Evolutionary conservation across 2,888 invertebrate genomes (phyloP).

Genomic region (Ecliptopera silaceata): DNA sequence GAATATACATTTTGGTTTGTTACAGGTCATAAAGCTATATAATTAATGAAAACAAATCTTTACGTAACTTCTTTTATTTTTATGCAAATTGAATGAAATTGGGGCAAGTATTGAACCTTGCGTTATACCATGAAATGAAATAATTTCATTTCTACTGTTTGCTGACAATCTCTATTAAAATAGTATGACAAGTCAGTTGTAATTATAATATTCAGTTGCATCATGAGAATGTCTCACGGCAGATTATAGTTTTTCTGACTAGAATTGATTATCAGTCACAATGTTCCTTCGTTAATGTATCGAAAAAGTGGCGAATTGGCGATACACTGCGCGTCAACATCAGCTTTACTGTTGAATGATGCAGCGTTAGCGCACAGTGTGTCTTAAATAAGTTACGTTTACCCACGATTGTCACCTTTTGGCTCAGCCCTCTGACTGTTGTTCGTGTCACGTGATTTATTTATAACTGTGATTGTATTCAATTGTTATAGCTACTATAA

Average conservation of each 20-base stretch:
- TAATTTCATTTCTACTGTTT: not conserved
- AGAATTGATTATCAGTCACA: constrained; percentile 13
- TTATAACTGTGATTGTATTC: constrained; percentile 21
- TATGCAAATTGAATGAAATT: not conserved
- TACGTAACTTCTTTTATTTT: not conserved
- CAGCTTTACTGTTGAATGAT: no score
- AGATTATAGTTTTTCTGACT: constrained; percentile 1
- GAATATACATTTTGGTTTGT: not conserved
- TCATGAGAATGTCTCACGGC: not conserved
- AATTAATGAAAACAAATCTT: not conserved
- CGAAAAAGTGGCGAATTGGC: no score
- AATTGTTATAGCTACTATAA: not conserved
- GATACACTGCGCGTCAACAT: no score
- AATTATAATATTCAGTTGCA: not conserved
- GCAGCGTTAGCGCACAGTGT: no score
- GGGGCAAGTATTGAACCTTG: not conserved
- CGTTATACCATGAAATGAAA: not conserved
- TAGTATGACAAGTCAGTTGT: no score
- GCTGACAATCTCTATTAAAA: no score
- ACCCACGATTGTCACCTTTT: no score
- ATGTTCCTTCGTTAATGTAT: constrained; percentile 18
- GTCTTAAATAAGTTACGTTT: no score
- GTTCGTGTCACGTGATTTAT: constrained; percentile 22
- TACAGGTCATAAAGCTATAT: not conserved
- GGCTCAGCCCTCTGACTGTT: constrained; percentile 13